Base-by-base conservation (phyloP, 2,888 invertebrate species). In the Philereme vetulata region DNA sequence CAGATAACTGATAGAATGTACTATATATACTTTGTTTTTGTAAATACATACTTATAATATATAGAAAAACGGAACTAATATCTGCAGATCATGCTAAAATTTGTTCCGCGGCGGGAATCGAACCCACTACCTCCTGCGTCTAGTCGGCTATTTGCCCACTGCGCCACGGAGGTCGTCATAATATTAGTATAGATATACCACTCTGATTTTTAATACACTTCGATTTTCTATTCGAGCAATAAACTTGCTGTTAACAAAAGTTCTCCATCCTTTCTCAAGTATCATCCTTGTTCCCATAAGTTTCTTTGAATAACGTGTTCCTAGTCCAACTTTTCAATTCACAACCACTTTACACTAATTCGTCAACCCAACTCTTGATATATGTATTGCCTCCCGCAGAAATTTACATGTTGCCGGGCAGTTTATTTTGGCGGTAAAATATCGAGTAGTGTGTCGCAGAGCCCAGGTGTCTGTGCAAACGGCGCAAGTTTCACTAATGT, bases 401-500 rank as follows among this genome's bases (percentile, higher is more conserved):
- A 85, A 86, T 85, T 84, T 84, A 85, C 81, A 81, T 83, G 82
- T 77, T 79, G 78, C 70, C 75, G 73, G 78, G 69, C 74, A 81
- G 81, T 82, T 81, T 80, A 80, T 81, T 82, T 75, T 72, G 75
- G 75, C 75, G 80, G 81, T 86, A 86, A 86, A 86, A 86, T 88
- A 89, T 86, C 80, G 84, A 82, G 81, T 85, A 81, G 83, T 85
- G 78, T 80, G 80, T 81, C 74, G 77, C 75, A 71, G 65, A 76
- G 72, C 88, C 80, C 90, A 90, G 90, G 90, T 90, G 90, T 78
- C 73, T 80, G 80, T 78, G 79, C 81, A 82, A 87, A 87, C 88
- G 84, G 85, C 82, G 81, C 86, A 90, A 91, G 88, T 89, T 91
- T 86, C 80, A 74, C 86, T 89, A 90, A 90, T 91, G 87, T 90